Evolutionary conservation across 2,888 invertebrate species (phyloP).

Genomic region (Anagyrus pseudococci): DNA sequence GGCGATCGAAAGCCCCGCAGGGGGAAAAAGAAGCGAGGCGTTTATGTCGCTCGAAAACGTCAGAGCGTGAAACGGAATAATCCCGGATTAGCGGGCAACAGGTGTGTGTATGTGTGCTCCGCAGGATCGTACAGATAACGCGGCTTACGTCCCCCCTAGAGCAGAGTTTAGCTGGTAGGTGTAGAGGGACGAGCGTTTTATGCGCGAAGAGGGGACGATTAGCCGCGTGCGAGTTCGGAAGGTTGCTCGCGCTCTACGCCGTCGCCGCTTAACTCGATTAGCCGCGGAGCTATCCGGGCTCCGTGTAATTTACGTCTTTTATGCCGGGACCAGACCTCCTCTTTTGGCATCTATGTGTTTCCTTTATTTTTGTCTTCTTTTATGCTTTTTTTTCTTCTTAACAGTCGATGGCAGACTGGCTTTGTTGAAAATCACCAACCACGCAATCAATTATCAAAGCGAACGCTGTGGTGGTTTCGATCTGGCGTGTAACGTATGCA

Average conservation of each 20-base stretch:
- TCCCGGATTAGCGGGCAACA: conserved; percentile 34
- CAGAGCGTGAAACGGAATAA: conserved; percentile 34
- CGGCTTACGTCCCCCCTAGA: too few species aligned
- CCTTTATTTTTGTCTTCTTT: neutral
- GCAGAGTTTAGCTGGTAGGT: too few species aligned
- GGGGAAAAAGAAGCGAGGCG: too few species aligned
- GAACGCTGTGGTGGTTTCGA: conserved; percentile 3
- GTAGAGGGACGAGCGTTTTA: too few species aligned
- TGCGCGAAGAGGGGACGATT: too few species aligned
- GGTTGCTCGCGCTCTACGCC: too few species aligned
- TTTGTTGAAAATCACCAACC: conserved; percentile 22
- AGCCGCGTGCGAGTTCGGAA: too few species aligned
- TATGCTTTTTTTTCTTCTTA: neutral
- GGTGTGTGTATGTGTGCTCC: too few species aligned
- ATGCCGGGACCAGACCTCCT: neutral
- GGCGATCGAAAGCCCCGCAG: too few species aligned
- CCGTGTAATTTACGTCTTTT: conserved; percentile 34
- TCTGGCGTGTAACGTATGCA: too few species aligned
- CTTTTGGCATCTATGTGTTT: too few species aligned
- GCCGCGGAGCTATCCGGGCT: conserved; percentile 21
- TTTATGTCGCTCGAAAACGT: conserved; percentile 12
- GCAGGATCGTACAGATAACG: too few species aligned
- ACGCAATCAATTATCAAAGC: conserved; percentile 23
- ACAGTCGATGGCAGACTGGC: conserved; percentile 3
- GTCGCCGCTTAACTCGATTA: conserved; percentile 35